Base-by-base conservation (phyloP, 1,140 invertebrate species). In the Holotrichia oblita region DNA sequence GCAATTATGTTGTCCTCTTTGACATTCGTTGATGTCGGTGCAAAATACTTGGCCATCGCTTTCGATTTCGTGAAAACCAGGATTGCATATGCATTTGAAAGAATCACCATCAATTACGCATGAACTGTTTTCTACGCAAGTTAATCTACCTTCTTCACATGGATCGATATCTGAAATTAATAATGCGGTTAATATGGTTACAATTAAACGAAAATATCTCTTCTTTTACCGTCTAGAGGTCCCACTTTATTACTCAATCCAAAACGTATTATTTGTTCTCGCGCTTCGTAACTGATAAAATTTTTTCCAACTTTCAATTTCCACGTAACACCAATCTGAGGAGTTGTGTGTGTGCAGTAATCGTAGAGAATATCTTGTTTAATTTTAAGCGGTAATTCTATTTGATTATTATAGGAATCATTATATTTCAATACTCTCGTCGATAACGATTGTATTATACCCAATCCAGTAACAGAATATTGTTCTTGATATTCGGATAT, bases 11-110 rank as follows among this genome's bases (percentile, higher is more conserved):
- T 90, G 90, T 22, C 93, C 93, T 40, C 91, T 89, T 27, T 88
- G 86, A 85, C 96, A 99, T 87, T 99, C 97, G 84, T 99, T 94
- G 59, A 97, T 91, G 86, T 99, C 97, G 73, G 92, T 87, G 86
- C 94, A 96, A 12, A 24, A 40, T 20, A 88, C 84, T 44, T 87
- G 87, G 12, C 83, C 87, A 55, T 90, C 88, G 40, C 89, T 88
- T 81, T 91, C 91, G 22, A 92, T 85, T 79, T 89, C 89, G 81
- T 92, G 90, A 82, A 90, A 94, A 87, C 94, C 94, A 78, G 91
- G 88, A 85, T 93, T 90, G 82, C 94, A 95, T 69, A 93, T 87
- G 79, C 94, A 95, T 81, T 89, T 89, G 84, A 92, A 96, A 0
- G 89, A 90, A 82, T 94, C 92, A 0, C 91, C 94, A 82, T 93